Base-by-base conservation (phyloP, 2,797 vertebrate species). In the Sciurus vulgaris region DNA sequence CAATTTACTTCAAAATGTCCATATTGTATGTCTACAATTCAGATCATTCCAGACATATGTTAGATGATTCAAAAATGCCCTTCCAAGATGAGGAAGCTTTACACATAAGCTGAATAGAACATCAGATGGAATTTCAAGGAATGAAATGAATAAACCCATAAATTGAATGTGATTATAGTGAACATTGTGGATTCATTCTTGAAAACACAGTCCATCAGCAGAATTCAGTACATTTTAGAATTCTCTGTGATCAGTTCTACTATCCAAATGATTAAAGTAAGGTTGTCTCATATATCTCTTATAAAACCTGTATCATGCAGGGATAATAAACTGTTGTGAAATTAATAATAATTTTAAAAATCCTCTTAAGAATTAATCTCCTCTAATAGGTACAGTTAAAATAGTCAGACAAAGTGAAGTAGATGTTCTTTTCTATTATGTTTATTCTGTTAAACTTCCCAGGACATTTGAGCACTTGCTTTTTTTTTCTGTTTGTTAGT, bases 321-420 rank as follows among this genome's bases (percentile, higher is more conserved):
- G 7, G 41, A 91, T 93, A 89, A 95, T 91, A 61, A 92, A 8
- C 47, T 67, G 8, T 94, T 96, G 78, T 76, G 54, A 78, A 95
- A 78, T 15, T 69, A 93, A 84, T 61, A 61, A 73, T 35, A 83
- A 70, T 41, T 82, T 72, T 5, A 20, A 78, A 95, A 95, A 94
- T 94, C 18, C 1, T 77, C 49, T 90, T 89, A 92, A 78, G 41
- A 82, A 87, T 94, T 82, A 44, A 86, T 96, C 59, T 79, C 2
- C 18, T 65, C 1, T 79, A 89, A 84, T 69, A 8, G 24, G 2
- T 91, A 41, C 0, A 78, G 0, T 49, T 83, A 82, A 89, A 84
- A 51, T 54, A 76, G n/a, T 47, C 51, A 85, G 67, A 92, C 70
- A 92, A 70, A 0, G 3, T 83, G 11, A 92, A 90, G 33, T 65